Evolutionary conservation across 30 jellyfish, hydroid and myxozoan genomes (phyloP), one percentile per base, ranked within the genome.

Genomic region (Cassiopea xamachana): DNA sequence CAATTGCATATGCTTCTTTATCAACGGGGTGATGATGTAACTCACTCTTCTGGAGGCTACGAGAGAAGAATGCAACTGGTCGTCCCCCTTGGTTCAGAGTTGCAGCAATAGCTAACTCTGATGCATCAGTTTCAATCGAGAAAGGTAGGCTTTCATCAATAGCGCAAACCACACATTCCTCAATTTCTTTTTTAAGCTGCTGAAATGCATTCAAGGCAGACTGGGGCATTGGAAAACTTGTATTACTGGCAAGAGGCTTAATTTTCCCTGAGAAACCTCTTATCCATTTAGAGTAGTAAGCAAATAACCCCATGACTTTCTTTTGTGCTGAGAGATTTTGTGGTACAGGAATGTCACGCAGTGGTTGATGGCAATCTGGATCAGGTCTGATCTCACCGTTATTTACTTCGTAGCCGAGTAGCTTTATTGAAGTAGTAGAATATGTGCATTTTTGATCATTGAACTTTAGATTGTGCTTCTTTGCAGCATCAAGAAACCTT

Each of bases 61-160:
- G 79, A 7, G 98, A 88, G 61, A 88, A 67, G 69, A 92, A 92
- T 10, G 98, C 97, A 7, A 93, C 98, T 14, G 98, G 98, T 50
- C n/a, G 68, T 27, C 98, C 98, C 2, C 49, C 75, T 78, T 93
- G 98, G 74, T 73, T 90, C 12, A 93, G 94, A 13, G 94, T 90
- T 60, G 98, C 98, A 18, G 98, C 94, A 10, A 91, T 47, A 12
- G 97, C 95, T 18, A 85, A 16, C 46, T 94, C 98, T 51, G 98
- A 89, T 48, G 98, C 98, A 90, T 93, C 98, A 48, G 98, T 89
- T 90, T 93, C 98, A 2, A 94, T 73, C 48, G 2, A 78, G 67
- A 90, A 90, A 27, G 94, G 98, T 72, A 64, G 58, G 68, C 69
- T 74, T 76, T 82, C 96, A 82, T 93, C 97, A 49, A 90, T 79